Base-by-base conservation (phyloP, 92 coral and sea anemone species). In the Palythoa caribaeorum region DNA sequence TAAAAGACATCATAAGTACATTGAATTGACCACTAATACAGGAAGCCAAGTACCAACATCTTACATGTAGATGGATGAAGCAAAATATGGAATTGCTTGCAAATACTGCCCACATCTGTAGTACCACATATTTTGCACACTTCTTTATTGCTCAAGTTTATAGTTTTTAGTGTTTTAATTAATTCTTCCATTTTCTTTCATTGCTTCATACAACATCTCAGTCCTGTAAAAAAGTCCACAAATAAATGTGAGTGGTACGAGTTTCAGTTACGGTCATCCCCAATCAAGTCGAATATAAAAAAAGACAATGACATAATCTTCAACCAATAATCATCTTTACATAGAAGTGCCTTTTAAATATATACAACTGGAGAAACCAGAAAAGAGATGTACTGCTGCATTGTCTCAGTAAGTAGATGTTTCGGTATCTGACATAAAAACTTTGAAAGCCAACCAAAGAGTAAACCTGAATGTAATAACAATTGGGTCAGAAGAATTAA, bases 391-490 rank as follows among this genome's bases (percentile, higher is more conserved):
- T 71, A 35, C 16, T 2, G 53, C 38, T 73, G 77, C 20, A 73
- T 73, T 73, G 53, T 73, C 77, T 73, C 52, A 73, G 53, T 38
- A 51, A 39, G 53, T 36, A 77, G 88, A 88, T 77, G 89, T 87
- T 10, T 74, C 80, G 1, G 86, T 91, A 62, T 83, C 91, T 28
- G 74, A 91, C 63, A 84, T 91, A 9, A 72, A 59, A 16, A 35
- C 87, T 47, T 59, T 92, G 71, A 79, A 59, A 51, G 89, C 93
- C 15, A 92, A 92, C 88, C 95, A 92, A 83, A 92, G 77, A 92
- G 93, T 92, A 5, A 90, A 90, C 78, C 76, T 92, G 35, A 71
- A 76, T 13, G 93, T 87, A 13, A 40, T 87, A 70, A 87, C 90
- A 12, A 75, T 90, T 48, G 95, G 95, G 20, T 15, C 62, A 80